Base-by-base conservation (phyloP, 2,113 vertebrate genomes). In the Enhydra lutris region DNA sequence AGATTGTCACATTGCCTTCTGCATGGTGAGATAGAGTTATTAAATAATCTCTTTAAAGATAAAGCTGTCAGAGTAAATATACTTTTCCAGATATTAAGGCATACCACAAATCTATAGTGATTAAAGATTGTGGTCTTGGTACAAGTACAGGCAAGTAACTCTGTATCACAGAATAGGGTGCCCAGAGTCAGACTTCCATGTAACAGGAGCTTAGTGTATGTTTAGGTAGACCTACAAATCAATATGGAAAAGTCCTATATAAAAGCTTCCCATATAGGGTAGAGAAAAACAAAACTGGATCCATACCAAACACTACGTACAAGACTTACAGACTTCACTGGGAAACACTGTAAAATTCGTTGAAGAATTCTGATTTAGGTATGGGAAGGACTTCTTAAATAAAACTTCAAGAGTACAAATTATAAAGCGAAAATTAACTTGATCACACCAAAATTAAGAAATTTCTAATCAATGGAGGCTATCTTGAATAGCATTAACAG, bases 11-110 rank as follows among this genome's bases (percentile, higher is more conserved):
- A 31, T 31, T 92, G 10, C 6, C 47, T 90, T 84, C 67, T 96
- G 61, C 47, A 31, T 69, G 4, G 7, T 42, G 24, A 76, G 47
- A 11, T 31, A 73, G 50, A 45, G 24, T 21, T 57, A 65, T 57
- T 79, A 79, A 59, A 55, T 84, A 73, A 71, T 59, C 24, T 91
- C 55, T 85, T 93, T 87, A 91, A 67, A 95, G 39, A 83, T 84
- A 34, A n/a, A 88, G 55, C 15, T 57, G 20, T 67, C 31, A 47
- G 24, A 31, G 2, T 71, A 78, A 71, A 85, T 29, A 73, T 82
- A 34, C 74, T 59, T 92, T 83, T 14, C 24, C 55, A 83, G 29
- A 73, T 84, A 71, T 50, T 89, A 89, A 85, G 67, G 15, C 50
- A 67, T 59, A 63, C 79, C 67, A 47, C 91, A 89, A 47, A 78